Evolutionary conservation across 1,140 invertebrate genomes (phyloP).

Genomic region (Ceratina japonica): DNA sequence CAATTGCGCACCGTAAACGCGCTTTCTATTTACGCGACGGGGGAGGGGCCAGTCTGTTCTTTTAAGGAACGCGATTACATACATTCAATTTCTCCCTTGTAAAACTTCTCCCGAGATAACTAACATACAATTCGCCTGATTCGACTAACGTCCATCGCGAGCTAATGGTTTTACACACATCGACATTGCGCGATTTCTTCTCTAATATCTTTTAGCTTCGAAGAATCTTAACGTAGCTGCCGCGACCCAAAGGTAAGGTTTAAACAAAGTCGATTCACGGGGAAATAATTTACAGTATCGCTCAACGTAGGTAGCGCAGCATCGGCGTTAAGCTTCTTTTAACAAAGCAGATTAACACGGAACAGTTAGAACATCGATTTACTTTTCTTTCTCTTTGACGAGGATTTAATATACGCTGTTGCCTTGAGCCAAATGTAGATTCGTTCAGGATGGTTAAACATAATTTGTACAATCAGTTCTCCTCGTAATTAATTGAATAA

Average conservation of each 20-base stretch:
- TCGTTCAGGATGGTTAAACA: background rate
- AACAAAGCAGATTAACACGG: slow-evolving; percentile 23
- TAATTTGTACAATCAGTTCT: slow-evolving; percentile 11
- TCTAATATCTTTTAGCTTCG: slow-evolving; percentile 4
- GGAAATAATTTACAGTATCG: too few species aligned
- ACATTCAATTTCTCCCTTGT: slow-evolving; percentile 23
- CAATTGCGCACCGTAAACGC: slow-evolving; percentile 43
- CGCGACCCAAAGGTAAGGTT: background rate
- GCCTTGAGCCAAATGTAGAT: background rate
- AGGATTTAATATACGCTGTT: background rate
- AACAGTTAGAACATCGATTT: slow-evolving; percentile 23
- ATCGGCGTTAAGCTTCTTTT: slow-evolving; percentile 5
- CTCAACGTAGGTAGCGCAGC: background rate
- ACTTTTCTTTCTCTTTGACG: background rate
- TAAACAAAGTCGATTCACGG: background rate
- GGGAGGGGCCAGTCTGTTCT: slow-evolving; percentile 35
- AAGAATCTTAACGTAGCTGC: slow-evolving; percentile 9
- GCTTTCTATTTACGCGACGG: slow-evolving; percentile 32
- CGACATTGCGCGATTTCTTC: slow-evolving; percentile 6
- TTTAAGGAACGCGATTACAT: slow-evolving; percentile 33
- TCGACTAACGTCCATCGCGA: slow-evolving; percentile 14
- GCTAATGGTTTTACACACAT: slow-evolving; percentile 19
- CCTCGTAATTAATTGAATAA: background rate
- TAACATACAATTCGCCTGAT: slow-evolving; percentile 34
- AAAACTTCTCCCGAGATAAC: slow-evolving; percentile 23